Base-by-base conservation (phyloP, 2,888 invertebrate species). In the Omphaloscelis lunosa region DNA sequence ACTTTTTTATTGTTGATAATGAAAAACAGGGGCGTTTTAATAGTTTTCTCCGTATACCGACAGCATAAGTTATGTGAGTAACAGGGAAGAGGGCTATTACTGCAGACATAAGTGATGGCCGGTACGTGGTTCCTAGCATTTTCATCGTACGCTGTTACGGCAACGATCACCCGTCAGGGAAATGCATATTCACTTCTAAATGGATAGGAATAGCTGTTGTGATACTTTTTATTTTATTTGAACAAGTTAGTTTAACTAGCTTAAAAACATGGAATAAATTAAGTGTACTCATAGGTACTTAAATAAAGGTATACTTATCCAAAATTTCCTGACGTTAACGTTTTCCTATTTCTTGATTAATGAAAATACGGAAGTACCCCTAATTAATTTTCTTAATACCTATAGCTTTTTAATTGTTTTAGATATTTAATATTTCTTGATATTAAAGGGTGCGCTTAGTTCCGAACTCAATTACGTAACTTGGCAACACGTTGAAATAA, bases 401-500 rank as follows among this genome's bases (percentile, higher is more conserved):
- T 73, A 61, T 34, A 70, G 69, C 45, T 39, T 70, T 73, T 77
- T 62, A 41, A 81, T 77, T 66, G 75, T 83, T 74, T 81, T 48
- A 61, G 68, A 65, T 81, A 66, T 81, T 81, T 69, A 75, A 78
- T 84, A 85, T 76, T 79, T 73, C 75, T 48, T 74, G 68, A 75
- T 80, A 86, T 83, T 79, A 83, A 85, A 83, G 86, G 88, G 85
- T 79, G 82, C 82, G 77, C 72, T 83, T 83, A 82, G 83, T 87
- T 88, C 75, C 74, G 82, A 84, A 87, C 78, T 86, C 85, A 87
- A 85, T 88, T 88, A 88, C 82, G 86, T 69, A 84, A 84, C 80
- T 80, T 80, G 87, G 88, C 82, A 87, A 86, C 88, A 88, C 83
- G 86, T 88, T 88, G 87, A 78, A 79, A 80, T 88, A 83, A 88